Evolutionary conservation across 2,113 vertebrate species (phyloP).

Genomic region (Oriolus oriolus): DNA sequence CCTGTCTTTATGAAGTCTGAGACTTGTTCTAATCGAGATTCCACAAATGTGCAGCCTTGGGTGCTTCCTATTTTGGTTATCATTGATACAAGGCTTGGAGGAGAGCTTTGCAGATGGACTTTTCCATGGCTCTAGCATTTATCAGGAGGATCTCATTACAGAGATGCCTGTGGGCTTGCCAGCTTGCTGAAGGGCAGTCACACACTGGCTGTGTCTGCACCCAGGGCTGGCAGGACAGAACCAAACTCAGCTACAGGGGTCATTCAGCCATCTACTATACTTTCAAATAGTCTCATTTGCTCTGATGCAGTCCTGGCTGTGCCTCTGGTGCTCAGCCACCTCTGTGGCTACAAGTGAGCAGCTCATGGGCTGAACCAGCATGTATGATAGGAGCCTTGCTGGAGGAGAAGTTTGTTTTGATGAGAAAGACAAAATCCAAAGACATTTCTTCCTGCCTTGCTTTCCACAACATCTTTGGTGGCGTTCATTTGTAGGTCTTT

Average conservation of each 20-base stretch:
- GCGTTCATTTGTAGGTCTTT: not conserved
- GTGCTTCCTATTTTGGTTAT: not conserved
- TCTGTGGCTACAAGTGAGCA: not conserved
- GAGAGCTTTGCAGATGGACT: not conserved
- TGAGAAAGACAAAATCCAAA: not conserved
- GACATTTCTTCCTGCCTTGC: accelerated
- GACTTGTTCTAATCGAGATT: not conserved
- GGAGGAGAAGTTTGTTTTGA: not conserved
- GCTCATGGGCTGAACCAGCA: not conserved
- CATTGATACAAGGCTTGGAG: not conserved
- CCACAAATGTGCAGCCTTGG: not conserved
- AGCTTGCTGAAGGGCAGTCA: not conserved
- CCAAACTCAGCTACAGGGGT: not conserved
- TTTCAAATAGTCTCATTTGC: not conserved
- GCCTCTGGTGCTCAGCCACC: not conserved
- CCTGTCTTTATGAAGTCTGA: not conserved
- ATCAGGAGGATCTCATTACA: not conserved
- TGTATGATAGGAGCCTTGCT: not conserved
- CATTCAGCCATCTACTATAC: not conserved
- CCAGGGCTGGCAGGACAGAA: not conserved
- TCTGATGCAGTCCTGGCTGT: not conserved
- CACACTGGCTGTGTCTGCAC: not conserved
- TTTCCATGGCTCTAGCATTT: not conserved
- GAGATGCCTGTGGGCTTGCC: not conserved
- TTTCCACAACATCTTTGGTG: not conserved